Evolutionary conservation across 2,113 vertebrate species (phyloP), one percentile per base, ranked within the genome.

Genomic region (Thymallus thymallus): DNA sequence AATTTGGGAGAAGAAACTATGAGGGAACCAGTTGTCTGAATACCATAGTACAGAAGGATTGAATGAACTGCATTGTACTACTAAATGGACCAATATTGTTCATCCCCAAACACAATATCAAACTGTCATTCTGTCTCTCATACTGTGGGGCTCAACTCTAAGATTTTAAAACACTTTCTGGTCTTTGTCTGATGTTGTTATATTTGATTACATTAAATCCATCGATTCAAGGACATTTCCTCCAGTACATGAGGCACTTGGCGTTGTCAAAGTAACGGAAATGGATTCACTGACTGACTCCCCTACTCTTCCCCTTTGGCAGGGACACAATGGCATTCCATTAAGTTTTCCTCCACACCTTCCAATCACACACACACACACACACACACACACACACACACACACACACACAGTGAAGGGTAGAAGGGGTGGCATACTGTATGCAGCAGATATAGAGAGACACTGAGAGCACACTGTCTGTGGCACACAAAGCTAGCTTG

Each of bases 311-410:
- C 78, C 71, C 45, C 74, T 76, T 12, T 84, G 80, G 81, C 82
- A 74, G 70, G 69, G 29, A 76, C 41, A 86, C 81, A 85, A 78
- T 84, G 75, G 71, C 80, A 84, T 84, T 84, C 69, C 74, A 76
- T 77, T 82, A 80, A 64, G 81, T 76, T 58, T 81, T 82, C 77
- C 74, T 9, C 79, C 78, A 81, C 81, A 35, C 35, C 35, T 35
- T 35, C 35, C 35, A 35, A 35, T 35, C 7, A 75, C 46, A 48
- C 1, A 48, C 46, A 48, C 14, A 48, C 3, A 48, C 35, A 35
- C 35, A 35, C 46, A 48, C 46, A 48, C 9, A 45, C 5, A 45
- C 5, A 45, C 5, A 45, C 5, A 45, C 5, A 45, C 5, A 45
- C 41, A 45, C 26, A 32, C 30, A 32, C 30, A 32, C n/a, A n/a